phyloP scores from a whole-genome alignment of 2,797 vertebrate species.

The Novumbra hubbsi region DNA sequence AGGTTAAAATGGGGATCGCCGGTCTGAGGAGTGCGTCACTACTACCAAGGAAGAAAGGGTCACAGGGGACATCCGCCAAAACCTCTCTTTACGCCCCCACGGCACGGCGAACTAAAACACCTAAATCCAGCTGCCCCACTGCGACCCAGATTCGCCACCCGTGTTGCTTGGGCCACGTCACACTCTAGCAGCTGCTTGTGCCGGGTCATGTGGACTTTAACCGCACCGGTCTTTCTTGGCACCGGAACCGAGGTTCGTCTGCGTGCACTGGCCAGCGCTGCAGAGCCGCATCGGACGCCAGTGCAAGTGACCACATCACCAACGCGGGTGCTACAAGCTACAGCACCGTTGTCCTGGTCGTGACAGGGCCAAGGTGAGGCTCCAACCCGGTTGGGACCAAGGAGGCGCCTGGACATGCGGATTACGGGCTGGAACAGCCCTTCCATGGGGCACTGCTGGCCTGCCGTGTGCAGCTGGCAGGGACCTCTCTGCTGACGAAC shows the following conservation, averaged over 20 bases:
- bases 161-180: too few relatives aligned
- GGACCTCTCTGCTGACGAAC: constrained; percentile 48
- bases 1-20: background rate
- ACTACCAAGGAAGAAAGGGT: background rate
- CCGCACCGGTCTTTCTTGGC: too few relatives aligned
- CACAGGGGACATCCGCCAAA: background rate
- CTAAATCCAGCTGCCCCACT: too few relatives aligned
- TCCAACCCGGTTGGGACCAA: background rate
- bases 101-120: too few relatives aligned
- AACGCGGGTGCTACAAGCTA: background rate
- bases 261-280: background rate
- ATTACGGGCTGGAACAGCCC: background rate
- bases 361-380: background rate
- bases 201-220: too few relatives aligned
- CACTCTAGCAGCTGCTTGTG: too few relatives aligned
- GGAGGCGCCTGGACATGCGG: background rate
- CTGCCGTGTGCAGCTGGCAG: constrained; percentile 32
- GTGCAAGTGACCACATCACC: background rate
- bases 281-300: background rate
- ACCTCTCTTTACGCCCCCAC: background rate
- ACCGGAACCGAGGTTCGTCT: background rate
- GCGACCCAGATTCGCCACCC: too few relatives aligned
- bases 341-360: background rate
- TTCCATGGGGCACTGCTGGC: constrained; percentile 2
- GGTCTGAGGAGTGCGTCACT: background rate